Evolutionary conservation across 1,140 invertebrate genomes (phyloP), one percentile per base, ranked within the genome.

Genomic region (Potamilus streckersoni): DNA sequence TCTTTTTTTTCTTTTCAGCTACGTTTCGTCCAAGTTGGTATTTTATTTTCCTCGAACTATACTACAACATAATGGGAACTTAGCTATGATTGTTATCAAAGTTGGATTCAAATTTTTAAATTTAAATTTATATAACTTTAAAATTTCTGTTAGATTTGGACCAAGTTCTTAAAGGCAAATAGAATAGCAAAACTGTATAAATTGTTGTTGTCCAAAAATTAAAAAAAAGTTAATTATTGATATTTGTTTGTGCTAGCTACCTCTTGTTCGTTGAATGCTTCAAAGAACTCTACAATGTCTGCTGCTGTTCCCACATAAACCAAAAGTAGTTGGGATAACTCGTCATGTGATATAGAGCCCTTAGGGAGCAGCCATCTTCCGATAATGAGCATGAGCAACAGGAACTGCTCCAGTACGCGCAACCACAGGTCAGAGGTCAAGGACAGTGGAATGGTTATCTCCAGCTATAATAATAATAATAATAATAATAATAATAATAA

Each of bases 231-330:
- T 38, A 6, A 38, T 38, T 38, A 3, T 38, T 38, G 38, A 38
- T 38, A 38, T 38, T 38, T 38, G 38, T 38, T 38, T 38, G 38
- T 38, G 71, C 49, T 38, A 76, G 71, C 65, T 64, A 89, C 89
- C 81, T 81, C 71, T 16, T 88, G 82, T 73, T 90, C 89, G 69
- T 89, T 92, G 90, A 98, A 97, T 0, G 96, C 96, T 87, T 98
- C 96, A 88, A 97, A 97, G 88, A 98, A 97, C 89, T 98, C 96
- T 55, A 98, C 96, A 73, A 98, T 98, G 87, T 98, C 97, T 0
- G 96, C 96, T 0, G 96, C 96, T 1, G 96, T 97, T 57, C 92
- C 92, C 69, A 93, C 92, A 83, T 93, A 93, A 49, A 93, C 96
- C 3, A 98, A 91, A 1, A 98, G 89, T 23, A 98, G 90, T 84